phyloP scores from a whole-genome alignment of 1,140 invertebrate genomes.

The Zaprionus africanus region DNA sequence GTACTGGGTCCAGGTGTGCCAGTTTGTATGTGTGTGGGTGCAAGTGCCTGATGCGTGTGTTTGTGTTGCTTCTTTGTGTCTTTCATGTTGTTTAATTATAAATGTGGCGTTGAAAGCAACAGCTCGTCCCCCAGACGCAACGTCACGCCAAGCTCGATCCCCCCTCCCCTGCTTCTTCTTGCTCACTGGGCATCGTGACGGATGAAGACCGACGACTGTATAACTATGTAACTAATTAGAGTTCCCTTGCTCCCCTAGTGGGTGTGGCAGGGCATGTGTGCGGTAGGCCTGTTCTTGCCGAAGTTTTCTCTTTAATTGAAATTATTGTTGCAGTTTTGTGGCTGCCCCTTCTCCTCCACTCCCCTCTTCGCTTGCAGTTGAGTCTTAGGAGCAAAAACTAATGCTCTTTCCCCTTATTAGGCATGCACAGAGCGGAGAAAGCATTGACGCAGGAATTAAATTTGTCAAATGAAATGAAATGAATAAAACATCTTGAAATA shows the following conservation, averaged over 20 bases:
- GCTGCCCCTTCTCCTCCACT: conserved; percentile 27
- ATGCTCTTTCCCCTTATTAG: background rate
- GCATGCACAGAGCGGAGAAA: background rate
- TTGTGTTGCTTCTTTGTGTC: conserved; percentile 67
- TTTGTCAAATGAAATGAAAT: conserved; percentile 11
- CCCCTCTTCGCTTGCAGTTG: background rate
- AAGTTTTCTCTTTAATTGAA: conserved; percentile 62
- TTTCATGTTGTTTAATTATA: conserved; percentile 83
- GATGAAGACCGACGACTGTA: conserved; percentile 70
- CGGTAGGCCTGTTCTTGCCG: conserved; percentile 21
- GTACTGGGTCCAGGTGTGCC: conserved; percentile 2
- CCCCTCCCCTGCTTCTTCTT: background rate
- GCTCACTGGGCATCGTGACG: conserved; percentile 48
- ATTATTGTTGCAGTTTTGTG: conserved; percentile 76
- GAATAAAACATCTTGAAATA: conserved; percentile 8
- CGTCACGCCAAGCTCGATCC: background rate
- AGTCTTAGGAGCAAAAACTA: conserved; percentile 5
- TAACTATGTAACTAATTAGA: conserved; percentile 69
- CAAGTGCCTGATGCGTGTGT: conserved; percentile 39
- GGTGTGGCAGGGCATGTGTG: conserved; percentile 10
- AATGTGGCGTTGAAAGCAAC: conserved; percentile 75
- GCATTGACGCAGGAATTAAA: conserved; percentile 7
- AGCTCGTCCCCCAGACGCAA: conserved; percentile 24
- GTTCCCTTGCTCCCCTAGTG: conserved; percentile 38
- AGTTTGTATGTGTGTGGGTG: conserved; percentile 19